Evolutionary conservation across 2,888 invertebrate genomes (phyloP).

Genomic region (Gandaritis pyraliata): DNA sequence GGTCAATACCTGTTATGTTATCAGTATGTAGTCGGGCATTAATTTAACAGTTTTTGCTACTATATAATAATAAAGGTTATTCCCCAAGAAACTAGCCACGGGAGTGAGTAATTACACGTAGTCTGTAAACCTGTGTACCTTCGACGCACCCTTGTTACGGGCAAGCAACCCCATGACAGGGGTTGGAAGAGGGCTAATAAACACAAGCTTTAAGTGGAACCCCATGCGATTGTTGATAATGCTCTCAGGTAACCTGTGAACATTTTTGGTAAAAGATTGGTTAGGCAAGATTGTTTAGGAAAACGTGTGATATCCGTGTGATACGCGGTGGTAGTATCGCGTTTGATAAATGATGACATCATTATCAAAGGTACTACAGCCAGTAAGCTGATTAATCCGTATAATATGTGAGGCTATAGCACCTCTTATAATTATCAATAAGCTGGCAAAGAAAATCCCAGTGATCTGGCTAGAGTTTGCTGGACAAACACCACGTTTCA

Average conservation of each 20-base stretch:
- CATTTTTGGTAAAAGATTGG: background rate
- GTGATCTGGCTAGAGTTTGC: too few relatives aligned
- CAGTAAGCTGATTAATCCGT: too few relatives aligned
- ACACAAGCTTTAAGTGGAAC: conserved; percentile 49
- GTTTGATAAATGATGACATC: too few relatives aligned
- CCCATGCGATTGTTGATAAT: conserved; percentile 30
- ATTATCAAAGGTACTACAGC: too few relatives aligned
- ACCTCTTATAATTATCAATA: too few relatives aligned
- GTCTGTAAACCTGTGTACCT: conserved; percentile 31
- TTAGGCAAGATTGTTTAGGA: background rate
- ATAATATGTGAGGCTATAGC: too few relatives aligned
- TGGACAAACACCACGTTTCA: too few relatives aligned
- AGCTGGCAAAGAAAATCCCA: too few relatives aligned
- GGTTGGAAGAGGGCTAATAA: conserved; percentile 54
- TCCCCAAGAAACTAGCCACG: conserved; percentile 13
- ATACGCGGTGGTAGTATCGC: too few relatives aligned
- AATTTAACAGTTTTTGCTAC: conserved; percentile 4
- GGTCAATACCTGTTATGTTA: background rate
- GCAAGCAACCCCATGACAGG: conserved; percentile 53
- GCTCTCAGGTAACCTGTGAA: conserved; percentile 16
- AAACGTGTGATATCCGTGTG: background rate
- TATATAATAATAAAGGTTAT: conserved; percentile 12
- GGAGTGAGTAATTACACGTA: conserved; percentile 36
- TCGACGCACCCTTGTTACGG: conserved; percentile 53
- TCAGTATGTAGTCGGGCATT: too few relatives aligned